Conservation (phyloP, 2,797 vertebrate genomes). For the Onychomys leucogaster region DNA sequence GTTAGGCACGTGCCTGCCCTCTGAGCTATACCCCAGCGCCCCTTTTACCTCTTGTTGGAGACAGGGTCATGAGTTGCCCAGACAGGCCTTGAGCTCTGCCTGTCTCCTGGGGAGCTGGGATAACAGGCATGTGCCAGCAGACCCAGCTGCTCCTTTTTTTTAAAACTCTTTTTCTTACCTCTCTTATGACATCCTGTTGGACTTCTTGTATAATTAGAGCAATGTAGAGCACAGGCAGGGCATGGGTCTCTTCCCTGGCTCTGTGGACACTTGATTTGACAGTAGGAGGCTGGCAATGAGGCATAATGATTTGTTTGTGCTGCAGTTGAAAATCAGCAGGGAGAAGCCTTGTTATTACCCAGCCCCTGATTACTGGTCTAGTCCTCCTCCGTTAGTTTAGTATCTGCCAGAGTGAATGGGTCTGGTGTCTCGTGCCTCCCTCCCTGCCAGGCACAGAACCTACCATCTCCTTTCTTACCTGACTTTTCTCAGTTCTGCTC, state of each 20-base stretch:
- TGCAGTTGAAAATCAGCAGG: constrained; percentile 55
- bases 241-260: constrained; percentile 30
- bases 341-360: constrained; percentile 71
- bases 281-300: constrained; percentile 61
- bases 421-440: neutral
- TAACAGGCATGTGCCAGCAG: neutral
- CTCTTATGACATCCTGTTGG: neutral
- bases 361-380: constrained; percentile 57
- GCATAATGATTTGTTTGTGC: constrained; percentile 77
- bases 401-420: constrained; percentile 43
- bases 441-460: neutral
- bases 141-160: neutral
- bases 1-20: neutral
- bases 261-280: constrained; percentile 69
- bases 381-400: constrained; percentile 60
- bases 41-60: neutral
- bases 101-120: neutral
- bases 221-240: neutral
- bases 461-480: neutral
- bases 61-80: neutral
- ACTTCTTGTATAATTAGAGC: neutral
- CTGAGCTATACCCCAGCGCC: neutral
- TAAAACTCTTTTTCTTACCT: neutral
- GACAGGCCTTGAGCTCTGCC: neutral
- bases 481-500: neutral